phyloP scores from a whole-genome alignment of 2,113 vertebrate genomes.

The Dermatemys mawii region DNA sequence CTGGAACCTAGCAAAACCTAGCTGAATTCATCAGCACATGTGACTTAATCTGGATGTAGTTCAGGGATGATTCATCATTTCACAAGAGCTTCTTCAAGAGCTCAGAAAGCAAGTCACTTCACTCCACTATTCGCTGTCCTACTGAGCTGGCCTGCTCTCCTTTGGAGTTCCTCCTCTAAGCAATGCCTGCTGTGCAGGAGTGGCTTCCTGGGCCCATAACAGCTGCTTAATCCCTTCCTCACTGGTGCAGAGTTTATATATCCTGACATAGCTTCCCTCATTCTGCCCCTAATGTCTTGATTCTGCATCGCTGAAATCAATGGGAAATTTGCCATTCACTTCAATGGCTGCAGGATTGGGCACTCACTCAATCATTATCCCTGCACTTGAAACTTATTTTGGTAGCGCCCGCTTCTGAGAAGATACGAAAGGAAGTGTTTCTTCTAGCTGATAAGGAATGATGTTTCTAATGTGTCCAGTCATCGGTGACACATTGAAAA shows the following conservation, averaged over 20 bases:
- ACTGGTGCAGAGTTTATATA: background rate
- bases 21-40: no score
- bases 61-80: background rate
- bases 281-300: background rate
- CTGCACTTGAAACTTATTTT: background rate
- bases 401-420: background rate
- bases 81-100: background rate
- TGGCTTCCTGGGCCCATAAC: background rate
- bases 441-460: background rate
- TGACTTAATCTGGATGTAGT: no score
- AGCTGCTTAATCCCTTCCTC: background rate
- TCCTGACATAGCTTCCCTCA: background rate
- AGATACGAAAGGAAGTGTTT: background rate
- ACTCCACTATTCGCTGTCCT: background rate
- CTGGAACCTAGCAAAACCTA: background rate
- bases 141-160: background rate
- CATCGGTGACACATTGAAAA: background rate
- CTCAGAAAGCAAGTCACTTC: background rate
- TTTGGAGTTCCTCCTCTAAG: background rate
- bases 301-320: background rate
- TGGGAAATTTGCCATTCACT: background rate
- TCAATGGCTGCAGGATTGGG: background rate
- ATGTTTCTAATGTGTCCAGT: background rate
- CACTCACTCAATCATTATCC: background rate
- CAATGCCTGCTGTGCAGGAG: background rate